Evolutionary conservation across 1,140 invertebrate genomes (phyloP), one percentile per base, ranked within the genome.

Genomic region (Apocrypta bakeri): DNA sequence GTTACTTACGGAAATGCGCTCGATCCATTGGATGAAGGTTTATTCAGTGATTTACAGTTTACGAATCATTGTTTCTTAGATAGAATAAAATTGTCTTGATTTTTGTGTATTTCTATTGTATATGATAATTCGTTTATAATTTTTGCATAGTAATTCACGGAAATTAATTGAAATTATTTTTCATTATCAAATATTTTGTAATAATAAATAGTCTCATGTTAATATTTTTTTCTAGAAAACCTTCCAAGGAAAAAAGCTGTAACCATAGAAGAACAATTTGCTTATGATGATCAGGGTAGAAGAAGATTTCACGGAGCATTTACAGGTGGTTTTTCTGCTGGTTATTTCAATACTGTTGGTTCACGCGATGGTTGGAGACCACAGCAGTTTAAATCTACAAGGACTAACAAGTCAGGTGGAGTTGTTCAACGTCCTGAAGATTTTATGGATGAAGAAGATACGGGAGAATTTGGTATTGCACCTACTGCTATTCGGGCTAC

Each of bases 381-480:
- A 2, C 94, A 95, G 40, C 94, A 95, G 40, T 99, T 99, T 88
- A 97, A 97, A 87, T 99, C 98, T 63, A 98, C 97, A 24, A 92
- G 97, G 11, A 89, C 88, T 17, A 95, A 95, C 64, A 96, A 96
- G 87, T 94, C 94, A 1, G 87, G 86, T 48, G 88, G 78, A 17
- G 85, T 91, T 77, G 69, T 85, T 17, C 96, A 96, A 89, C 93
- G 93, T 85, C 96, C 97, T 1, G 96, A 98, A 92, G 98, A 99
- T 93, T 99, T 98, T 90, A 99, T 99, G 99, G 99, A 99, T 92
- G 97, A 98, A 31, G 99, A 99, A 91, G 99, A 99, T 92, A 94
- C 97, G 33, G 95, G 96, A 29, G 97, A 98, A 89, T 98, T 97
- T 93, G 99, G 99, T 78, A 99, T 99, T 85, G 98, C 98, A 8